Base-by-base conservation (phyloP, 2,797 vertebrate species). In the Vultur gryphus region DNA sequence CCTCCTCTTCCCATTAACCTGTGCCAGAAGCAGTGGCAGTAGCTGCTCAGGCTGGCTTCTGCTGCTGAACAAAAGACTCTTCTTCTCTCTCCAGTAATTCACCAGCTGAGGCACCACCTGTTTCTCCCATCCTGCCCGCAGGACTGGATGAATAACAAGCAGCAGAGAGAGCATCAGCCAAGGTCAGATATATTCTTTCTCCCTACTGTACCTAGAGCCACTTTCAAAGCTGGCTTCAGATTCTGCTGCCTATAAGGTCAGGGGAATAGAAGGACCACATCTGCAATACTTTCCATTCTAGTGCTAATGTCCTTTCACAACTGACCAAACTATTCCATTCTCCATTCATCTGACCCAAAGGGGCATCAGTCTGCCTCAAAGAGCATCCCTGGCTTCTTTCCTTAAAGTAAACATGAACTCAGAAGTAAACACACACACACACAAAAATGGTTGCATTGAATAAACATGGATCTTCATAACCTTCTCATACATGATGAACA, bases 41-140 rank as follows among this genome's bases (percentile, higher is more conserved):
- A 43, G 75, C 90, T 41, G 77, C 90, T 90, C 64, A 72, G 81
- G 58, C 90, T 95, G 91, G 81, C 95, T 93, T 77, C 87, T 88
- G 80, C 84, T 65, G 19, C 65, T 4, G 10, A 96, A 96, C 96
- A 97, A 97, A 96, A 94, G 90, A n/a, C 80, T 64, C 48, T 81
- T 96, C 95, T 95, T 86, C 90, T 82, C 90, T 64, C 88, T 71
- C 78, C 91, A 94, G 78, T 44, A 83, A 92, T 62, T 54, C 81
- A 96, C 87, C 97, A 97, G 93, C 95, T 97, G 96, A 95, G 89
- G 86, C 87, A 95, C 95, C 97, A 96, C 95, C 95, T 96, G 95
- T 91, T 97, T 93, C 90, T 91, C 69, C 92, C 35, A 39, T 89
- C 92, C 61, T 66, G 90, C 87, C 90, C 61, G 49, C 66, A 84